Evolutionary conservation across 2,888 invertebrate genomes (phyloP).

Genomic region (Pollenia angustigena): DNA sequence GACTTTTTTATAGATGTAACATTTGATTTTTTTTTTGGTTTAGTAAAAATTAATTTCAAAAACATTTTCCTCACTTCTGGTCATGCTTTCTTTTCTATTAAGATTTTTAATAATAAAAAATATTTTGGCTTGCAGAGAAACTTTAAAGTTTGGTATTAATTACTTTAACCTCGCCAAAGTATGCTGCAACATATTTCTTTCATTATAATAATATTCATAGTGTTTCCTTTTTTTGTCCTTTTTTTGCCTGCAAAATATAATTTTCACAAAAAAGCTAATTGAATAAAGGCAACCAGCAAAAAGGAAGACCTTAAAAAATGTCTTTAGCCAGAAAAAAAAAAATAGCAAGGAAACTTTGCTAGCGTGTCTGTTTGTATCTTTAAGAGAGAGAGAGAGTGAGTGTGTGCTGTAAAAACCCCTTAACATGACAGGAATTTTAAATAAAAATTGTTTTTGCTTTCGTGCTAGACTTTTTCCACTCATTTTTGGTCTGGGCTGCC

Average conservation of each 20-base stretch:
- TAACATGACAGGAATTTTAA: conserved; percentile 82
- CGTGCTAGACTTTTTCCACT: neutral
- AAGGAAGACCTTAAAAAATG: conserved; percentile 57
- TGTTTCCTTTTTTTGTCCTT: conserved; percentile 23
- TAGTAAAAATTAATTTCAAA: conserved; percentile 32
- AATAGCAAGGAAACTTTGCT: conserved; percentile 19
- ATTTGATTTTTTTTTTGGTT: neutral
- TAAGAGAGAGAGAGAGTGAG: too few species aligned
- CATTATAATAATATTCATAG: conserved; percentile 68
- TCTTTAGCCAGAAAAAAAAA: conserved; percentile 40
- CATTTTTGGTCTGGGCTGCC: conserved; percentile 36
- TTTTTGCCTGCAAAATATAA: conserved; percentile 25
- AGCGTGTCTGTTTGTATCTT: conserved; percentile 26
- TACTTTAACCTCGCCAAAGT: conserved; percentile 64
- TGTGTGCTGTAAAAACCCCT: conserved; percentile 49
- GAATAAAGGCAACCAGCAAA: conserved; percentile 77
- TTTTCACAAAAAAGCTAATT: conserved; percentile 78
- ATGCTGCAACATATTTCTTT: conserved; percentile 60
- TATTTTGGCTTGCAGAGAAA: neutral
- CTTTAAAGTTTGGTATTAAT: conserved; percentile 67
- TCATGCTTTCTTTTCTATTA: neutral
- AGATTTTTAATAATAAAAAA: conserved; percentile 20
- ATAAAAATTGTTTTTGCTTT: conserved; percentile 75
- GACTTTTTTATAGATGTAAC: neutral
- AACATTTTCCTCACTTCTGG: neutral